Conservation (phyloP, 2,797 vertebrate genomes). For the Brachyrhaphis roseni region DNA sequence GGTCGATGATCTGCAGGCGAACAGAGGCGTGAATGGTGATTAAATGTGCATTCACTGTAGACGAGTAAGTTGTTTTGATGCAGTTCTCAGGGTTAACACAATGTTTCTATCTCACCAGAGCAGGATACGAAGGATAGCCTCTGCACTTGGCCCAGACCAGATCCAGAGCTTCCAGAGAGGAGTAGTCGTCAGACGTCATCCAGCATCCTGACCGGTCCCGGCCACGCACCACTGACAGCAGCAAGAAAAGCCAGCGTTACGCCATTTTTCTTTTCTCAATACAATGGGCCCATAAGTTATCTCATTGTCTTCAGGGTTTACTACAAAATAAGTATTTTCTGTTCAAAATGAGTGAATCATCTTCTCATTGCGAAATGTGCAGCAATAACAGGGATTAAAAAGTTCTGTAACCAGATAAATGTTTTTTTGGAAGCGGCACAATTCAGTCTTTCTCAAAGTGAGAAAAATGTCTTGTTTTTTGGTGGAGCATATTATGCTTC, state of each 20-base stretch:
- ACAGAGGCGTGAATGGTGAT: background rate
- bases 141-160: conserved; percentile 99
- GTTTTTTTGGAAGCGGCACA: background rate
- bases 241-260: conserved; percentile 11
- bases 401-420: background rate
- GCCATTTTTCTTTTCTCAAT: background rate
- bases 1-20: conserved; percentile 93
- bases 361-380: background rate
- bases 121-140: conserved; percentile 97
- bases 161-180: conserved; percentile 93
- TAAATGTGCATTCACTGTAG: background rate
- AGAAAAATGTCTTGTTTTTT: background rate
- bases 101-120: conserved; percentile 83
- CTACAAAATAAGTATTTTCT: background rate
- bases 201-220: conserved; percentile 89
- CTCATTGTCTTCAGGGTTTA: background rate
- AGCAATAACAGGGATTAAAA: background rate
- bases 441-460: background rate
- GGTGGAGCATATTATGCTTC: background rate
- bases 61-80: background rate
- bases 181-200: conserved; percentile 95
- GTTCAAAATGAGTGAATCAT: background rate
- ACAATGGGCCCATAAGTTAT: background rate
- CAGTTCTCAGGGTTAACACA: background rate
- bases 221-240: conserved; percentile 88